phyloP scores from a whole-genome alignment of 2,113 vertebrate species.

The Melanotaenia duboulayi region DNA sequence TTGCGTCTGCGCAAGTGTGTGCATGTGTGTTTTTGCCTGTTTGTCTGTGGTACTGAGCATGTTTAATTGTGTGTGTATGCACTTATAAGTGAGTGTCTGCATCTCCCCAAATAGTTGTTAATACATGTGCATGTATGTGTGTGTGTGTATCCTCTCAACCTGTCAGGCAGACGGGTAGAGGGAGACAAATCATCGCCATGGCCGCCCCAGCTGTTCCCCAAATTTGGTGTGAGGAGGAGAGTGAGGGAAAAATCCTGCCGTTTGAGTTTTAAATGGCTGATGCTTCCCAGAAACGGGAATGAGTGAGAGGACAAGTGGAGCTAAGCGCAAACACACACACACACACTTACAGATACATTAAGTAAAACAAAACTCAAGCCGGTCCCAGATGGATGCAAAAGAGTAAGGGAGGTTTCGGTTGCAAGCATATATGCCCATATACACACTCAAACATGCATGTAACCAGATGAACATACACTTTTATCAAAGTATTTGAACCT shows the following conservation, averaged over 20 bases:
- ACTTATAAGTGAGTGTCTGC: slow-evolving; percentile 46
- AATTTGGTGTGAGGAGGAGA: slow-evolving; percentile 83
- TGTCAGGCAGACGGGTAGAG: slow-evolving; percentile 78
- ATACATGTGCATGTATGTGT: slow-evolving; percentile 33
- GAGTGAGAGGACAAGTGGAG: slow-evolving; percentile 70
- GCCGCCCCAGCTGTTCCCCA: slow-evolving; percentile 85
- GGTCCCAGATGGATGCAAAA: slow-evolving; percentile 51
- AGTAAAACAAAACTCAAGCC: slow-evolving; percentile 52
- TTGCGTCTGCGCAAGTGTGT: slow-evolving; percentile 41
- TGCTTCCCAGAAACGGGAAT: slow-evolving; percentile 78
- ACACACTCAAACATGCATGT: slow-evolving; percentile 47
- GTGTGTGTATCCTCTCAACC: slow-evolving; percentile 72
- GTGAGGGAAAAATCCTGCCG: slow-evolving; percentile 61
- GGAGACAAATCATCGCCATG: slow-evolving; percentile 83
- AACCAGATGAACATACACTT: slow-evolving; percentile 39
- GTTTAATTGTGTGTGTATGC: slow-evolving; percentile 69
- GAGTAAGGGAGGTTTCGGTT: slow-evolving; percentile 29
- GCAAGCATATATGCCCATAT: slow-evolving; percentile 36
- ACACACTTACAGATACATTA: not conserved
- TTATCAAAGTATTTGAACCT: slow-evolving; percentile 37
- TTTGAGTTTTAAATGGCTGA: slow-evolving; percentile 81
- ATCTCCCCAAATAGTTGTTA: slow-evolving; percentile 16
- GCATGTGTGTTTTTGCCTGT: slow-evolving; percentile 63
- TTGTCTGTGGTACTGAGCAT: slow-evolving; percentile 58
- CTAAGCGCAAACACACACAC: slow-evolving; percentile 25